A percentile compares a stretch with the other conserved stretches of the same genome.
phyloP scores from a whole-genome alignment of 2,797 vertebrate species.

The Esox lucius region DNA sequence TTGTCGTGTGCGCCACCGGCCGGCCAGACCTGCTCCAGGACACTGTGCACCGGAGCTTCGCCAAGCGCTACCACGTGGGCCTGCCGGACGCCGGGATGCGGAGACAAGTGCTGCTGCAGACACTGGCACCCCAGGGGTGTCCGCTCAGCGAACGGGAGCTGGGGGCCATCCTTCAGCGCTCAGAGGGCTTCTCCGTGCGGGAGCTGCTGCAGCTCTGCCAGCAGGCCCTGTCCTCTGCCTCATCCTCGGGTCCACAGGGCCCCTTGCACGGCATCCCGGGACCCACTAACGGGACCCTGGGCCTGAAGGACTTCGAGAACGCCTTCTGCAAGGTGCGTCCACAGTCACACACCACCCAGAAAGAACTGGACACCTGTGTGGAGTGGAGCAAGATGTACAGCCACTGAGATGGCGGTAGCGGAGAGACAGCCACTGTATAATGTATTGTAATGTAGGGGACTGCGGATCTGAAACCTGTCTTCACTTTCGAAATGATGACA shows the following conservation, averaged over 20 bases:
- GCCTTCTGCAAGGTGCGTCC: constrained; percentile 91
- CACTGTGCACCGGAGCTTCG: constrained; percentile 84
- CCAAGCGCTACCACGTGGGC: constrained; percentile 86
- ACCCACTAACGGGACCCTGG: constrained; percentile 71
- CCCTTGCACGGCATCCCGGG: constrained; percentile 71
- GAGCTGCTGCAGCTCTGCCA: constrained; percentile 91
- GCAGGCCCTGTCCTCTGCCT: constrained; percentile 81
- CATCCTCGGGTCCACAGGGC: constrained; percentile 66
- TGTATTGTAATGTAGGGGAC: constrained; percentile 47
- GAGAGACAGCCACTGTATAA: constrained; percentile 50
- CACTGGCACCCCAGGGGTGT: constrained; percentile 83
- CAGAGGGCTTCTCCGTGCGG: constrained; percentile 86
- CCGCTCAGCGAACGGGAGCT: constrained; percentile 88
- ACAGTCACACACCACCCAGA: constrained; percentile 73
- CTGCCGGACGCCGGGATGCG: constrained; percentile 83
- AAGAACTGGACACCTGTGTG: constrained; percentile 90
- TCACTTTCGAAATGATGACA: constrained; percentile 50
- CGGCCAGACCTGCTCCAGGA: constrained; percentile 89
- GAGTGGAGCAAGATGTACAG: constrained; percentile 96
- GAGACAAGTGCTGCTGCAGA: constrained; percentile 86
- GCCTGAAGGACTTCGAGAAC: constrained; percentile 92
- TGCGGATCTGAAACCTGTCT: constrained; percentile 49
- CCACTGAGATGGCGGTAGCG: constrained; percentile 77
- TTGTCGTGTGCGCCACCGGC: constrained; percentile 87
- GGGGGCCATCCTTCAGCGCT: constrained; percentile 83